phyloP scores from a whole-genome alignment of 2,888 invertebrate genomes.

The Microchrysa polita region DNA sequence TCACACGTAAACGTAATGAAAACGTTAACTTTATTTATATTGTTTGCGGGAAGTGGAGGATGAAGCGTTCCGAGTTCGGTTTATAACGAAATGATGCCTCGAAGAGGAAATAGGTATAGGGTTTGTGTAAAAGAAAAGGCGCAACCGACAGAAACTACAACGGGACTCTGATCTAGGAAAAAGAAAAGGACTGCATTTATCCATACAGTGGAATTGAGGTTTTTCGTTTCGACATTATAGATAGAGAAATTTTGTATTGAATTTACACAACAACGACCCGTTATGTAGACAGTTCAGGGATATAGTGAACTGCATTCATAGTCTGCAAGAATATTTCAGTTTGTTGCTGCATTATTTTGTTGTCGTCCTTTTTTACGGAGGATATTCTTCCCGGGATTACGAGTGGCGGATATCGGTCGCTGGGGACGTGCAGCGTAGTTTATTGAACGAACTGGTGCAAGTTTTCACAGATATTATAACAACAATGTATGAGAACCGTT shows the following conservation, averaged over 20 bases:
- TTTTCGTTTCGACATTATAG: slow-evolving; percentile 27
- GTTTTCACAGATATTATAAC: no score
- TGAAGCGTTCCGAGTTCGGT: slow-evolving; percentile 3
- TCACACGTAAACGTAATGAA: slow-evolving; percentile 41
- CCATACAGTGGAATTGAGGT: background rate
- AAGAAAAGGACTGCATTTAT: no score
- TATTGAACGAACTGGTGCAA: no score
- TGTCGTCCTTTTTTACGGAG: no score
- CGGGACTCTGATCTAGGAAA: background rate
- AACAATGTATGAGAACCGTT: no score
- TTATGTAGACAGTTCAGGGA: background rate
- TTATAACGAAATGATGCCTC: slow-evolving; percentile 19
- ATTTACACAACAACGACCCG: slow-evolving; percentile 32
- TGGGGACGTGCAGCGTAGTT: no score
- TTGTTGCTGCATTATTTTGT: background rate
- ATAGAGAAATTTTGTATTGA: slow-evolving; percentile 34
- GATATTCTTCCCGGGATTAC: no score
- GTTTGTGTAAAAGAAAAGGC: no score
- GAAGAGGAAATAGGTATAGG: background rate
- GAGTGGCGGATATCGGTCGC: no score
- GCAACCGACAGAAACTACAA: background rate
- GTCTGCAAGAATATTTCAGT: background rate
- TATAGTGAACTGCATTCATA: background rate
- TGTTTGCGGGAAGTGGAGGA: slow-evolving; percentile 22
- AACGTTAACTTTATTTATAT: slow-evolving; percentile 39